Base-by-base conservation (phyloP, 2,797 vertebrate species). In the Cossypha niveicapilla region DNA sequence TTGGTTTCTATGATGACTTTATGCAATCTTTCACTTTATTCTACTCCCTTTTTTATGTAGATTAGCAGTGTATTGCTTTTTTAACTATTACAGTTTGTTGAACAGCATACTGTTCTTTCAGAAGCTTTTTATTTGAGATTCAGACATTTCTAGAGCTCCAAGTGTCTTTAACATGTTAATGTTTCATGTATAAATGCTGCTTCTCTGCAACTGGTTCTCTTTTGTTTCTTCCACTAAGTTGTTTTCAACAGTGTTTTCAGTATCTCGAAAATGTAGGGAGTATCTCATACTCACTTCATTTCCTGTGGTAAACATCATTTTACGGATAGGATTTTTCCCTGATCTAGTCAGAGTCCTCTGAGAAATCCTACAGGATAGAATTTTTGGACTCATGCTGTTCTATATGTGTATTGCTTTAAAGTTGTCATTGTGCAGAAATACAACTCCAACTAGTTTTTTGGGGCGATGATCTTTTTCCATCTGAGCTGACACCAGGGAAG, bases 381-480 rank as follows among this genome's bases (percentile, higher is more conserved):
- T 74, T 92, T 95, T 54, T 92, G 79, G 86, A 76, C 72, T 50
- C 82, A 60, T 50, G 83, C 91, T 94, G 88, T 89, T 96, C 65
- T 65, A 18, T 60, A 76, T 88, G 79, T 78, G 35, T 70, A 39
- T 86, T 85, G 80, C 86, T 94, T 92, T 75, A 74, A 95, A 96
- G 81, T 58, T 92, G 50, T 41, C 41, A 13, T 90, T 37, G 32
- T 30, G 61, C 74, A 78, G 90, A 87, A 92, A 62, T 37, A 13
- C 25, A 94, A 94, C 91, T 95, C 86, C 24, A 32, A 7, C 72
- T 88, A 47, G 51, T 71, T 91, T 54, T 86, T 82, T 91, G 92
- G 77, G 54, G 17, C 7, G 32, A 91, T 95, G 92, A 93, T 84
- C 88, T 95, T 96, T 96, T 97, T 96, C 91, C 75, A 74, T 94